Evolutionary conservation across 2,113 vertebrate genomes (phyloP), one percentile per base, ranked within the genome.

Genomic region (Cyanoderma ruficeps): DNA sequence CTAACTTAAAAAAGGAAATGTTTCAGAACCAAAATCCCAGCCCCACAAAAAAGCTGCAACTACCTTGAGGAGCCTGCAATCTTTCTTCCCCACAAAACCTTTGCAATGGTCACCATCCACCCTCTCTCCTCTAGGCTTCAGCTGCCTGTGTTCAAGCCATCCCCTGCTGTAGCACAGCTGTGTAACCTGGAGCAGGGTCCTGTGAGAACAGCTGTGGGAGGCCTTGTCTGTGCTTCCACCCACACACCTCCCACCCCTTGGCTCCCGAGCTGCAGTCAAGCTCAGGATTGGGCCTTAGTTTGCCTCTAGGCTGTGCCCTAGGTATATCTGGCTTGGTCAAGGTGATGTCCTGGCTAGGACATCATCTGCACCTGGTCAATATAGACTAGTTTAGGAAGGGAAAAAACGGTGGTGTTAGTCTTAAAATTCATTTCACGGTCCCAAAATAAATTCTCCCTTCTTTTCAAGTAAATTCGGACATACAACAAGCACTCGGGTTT

Each of bases 21-120:
- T 91, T 57, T 52, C 97, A 90, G 52, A 96, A 83, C 14, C 39
- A 86, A 68, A 77, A 56, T 16, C 18, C 22, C 21, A 60, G 9
- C 2, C 33, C 24, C 10, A 31, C 11, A 68, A n/a, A 74, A 4
- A 72, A 1, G 1, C 4, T 59, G 2, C 6, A 60, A 21, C 8
- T n/a, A 61, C 19, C 28, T 15, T 16, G 0, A 53, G 1, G 15
- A 93, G 3, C 24, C 49, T 44, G 0, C 18, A 74, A 13, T 5
- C 8, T 39, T 44, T 55, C 42, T 46, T 61, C 21, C 30, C 31
- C 39, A 70, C 5, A 69, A 77, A 52, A 59, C 19, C 7, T 61
- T 60, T 53, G 5, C 14, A n/a, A 0, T 12, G 1, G 0, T 21
- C 4, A 2, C 11, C 8, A 44, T 6, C 7, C 7, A 9, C 5